Percentiles rank a stretch among this genome's conserved stretches.
Evolutionary conservation across 1,140 invertebrate genomes (phyloP).

Genomic region (Triops cancriformis): DNA sequence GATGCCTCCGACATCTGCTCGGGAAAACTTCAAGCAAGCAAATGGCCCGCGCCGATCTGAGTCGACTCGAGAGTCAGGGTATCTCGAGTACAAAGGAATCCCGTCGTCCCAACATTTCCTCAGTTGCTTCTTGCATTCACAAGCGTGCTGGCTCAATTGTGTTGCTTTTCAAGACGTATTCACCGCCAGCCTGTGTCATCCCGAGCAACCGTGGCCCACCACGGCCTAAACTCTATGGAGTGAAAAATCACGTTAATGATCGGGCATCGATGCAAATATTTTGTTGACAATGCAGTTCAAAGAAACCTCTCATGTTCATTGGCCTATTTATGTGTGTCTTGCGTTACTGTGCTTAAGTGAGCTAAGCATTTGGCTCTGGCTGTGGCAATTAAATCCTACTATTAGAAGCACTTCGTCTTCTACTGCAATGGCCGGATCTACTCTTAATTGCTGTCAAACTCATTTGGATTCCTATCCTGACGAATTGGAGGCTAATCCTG

Average conservation of each 20-base stretch:
- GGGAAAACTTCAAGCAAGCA: neutral
- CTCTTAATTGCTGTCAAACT: neutral
- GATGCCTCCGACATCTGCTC: neutral
- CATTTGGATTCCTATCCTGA: neutral
- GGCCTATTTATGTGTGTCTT: neutral
- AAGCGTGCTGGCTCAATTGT: neutral
- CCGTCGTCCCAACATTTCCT: neutral
- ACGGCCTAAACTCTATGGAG: neutral
- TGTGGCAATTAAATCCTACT: neutral
- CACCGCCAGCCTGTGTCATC: neutral
- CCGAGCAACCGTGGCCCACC: neutral
- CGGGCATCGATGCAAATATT: neutral
- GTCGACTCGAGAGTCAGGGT: neutral
- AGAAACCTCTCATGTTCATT: neutral
- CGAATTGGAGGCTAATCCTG: neutral
- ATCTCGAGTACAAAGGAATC: neutral
- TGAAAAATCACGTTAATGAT: neutral
- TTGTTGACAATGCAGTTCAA: neutral
- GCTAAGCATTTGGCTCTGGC: neutral
- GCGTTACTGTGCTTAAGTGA: neutral
- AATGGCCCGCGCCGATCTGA: neutral
- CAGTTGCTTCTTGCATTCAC: neutral
- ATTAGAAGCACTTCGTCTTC: neutral
- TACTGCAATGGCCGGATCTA: neutral
- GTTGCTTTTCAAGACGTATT: neutral